These are phyloP conservation scores for Fistularia commersonii DNA, from an alignment of 2,797 vertebrate species.

Conservation along the genomic window DNA sequence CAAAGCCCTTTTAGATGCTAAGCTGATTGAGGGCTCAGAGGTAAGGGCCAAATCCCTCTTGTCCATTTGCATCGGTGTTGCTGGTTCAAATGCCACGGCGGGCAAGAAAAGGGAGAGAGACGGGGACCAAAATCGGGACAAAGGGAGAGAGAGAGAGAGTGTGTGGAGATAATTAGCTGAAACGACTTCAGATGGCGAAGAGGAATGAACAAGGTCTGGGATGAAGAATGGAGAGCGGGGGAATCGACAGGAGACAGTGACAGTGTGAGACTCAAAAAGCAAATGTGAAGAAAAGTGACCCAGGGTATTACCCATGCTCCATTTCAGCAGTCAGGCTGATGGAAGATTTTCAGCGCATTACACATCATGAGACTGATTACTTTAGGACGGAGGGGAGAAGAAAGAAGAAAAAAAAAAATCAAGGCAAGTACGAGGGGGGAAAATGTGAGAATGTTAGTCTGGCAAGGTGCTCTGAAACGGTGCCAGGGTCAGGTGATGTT, in stretches of 20 bases:
- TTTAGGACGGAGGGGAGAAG: constrained; percentile 53
- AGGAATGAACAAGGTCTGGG: constrained; percentile 23
- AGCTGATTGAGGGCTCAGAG: constrained; percentile 72
- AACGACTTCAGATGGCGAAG: constrained; percentile 51
- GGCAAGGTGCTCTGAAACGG: constrained; percentile 53
- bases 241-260: constrained; percentile 8
- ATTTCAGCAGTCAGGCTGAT: constrained; percentile 70
- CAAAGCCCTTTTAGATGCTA: constrained; percentile 68
- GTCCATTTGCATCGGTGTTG: constrained; percentile 69
- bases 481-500: constrained; percentile 74
- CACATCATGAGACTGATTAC: constrained; percentile 78
- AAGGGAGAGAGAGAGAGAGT: constrained; percentile 20
- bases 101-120: constrained; percentile 22
- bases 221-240: constrained; percentile 24
- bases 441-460: constrained; percentile 55
- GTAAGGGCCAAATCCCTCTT: constrained; percentile 71
- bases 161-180: constrained; percentile 22
- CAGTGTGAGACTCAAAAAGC: constrained; percentile 39
- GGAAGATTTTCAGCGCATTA: constrained; percentile 71
- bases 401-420: constrained; percentile 47
- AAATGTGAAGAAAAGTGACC: constrained; percentile 68
- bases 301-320: constrained; percentile 68
- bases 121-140: constrained; percentile 24
- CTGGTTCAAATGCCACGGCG: constrained; percentile 69
- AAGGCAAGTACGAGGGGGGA: constrained; percentile 22